These are phyloP conservation scores for Motacilla alba DNA, from an alignment of 2,113 vertebrate species.

Conservation along the genomic window DNA sequence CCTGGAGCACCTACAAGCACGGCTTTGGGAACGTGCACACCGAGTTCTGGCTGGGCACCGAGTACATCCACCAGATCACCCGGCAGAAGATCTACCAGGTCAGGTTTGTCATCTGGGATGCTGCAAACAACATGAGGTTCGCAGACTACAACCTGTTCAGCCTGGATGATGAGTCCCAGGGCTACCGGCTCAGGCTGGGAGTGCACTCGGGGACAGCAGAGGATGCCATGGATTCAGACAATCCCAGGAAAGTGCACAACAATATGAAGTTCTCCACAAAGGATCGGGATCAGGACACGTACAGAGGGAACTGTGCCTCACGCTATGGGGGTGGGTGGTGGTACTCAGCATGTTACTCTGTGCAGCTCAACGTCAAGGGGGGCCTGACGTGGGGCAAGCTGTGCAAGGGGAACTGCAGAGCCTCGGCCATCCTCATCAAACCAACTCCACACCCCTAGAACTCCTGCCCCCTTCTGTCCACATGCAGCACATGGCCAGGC, in stretches of 20 bases:
- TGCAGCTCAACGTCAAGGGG: slow-evolving; percentile 4
- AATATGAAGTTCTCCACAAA: slow-evolving; percentile 62
- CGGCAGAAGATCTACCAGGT: slow-evolving; percentile 34
- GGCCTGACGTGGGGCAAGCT: slow-evolving; percentile 14
- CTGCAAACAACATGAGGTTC: rapidly evolving
- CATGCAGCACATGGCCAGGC: not conserved
- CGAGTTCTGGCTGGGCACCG: slow-evolving; percentile 44
- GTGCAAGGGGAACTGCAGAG: slow-evolving; percentile 32
- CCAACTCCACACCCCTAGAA: not conserved
- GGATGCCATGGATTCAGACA: slow-evolving; percentile 54
- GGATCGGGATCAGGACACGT: slow-evolving; percentile 55
- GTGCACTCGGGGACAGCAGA: not conserved
- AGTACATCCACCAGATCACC: slow-evolving; percentile 53
- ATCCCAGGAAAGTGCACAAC: slow-evolving; percentile 29
- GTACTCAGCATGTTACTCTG: slow-evolving; percentile 27
- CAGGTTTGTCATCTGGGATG: slow-evolving; percentile 31
- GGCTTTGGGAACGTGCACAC: slow-evolving; percentile 26
- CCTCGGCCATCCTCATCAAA: slow-evolving; percentile 56
- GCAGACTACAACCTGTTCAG: slow-evolving; percentile 46
- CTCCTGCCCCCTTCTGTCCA: not conserved
- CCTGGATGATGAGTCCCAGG: not conserved
- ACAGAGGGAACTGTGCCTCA: slow-evolving; percentile 33
- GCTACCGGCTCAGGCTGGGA: slow-evolving; percentile 53
- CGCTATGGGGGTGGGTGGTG: slow-evolving; percentile 24
- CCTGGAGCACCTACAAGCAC: slow-evolving; percentile 59